Evolutionary conservation across 2,113 vertebrate genomes (phyloP).

Genomic region (Perca schrenkii): DNA sequence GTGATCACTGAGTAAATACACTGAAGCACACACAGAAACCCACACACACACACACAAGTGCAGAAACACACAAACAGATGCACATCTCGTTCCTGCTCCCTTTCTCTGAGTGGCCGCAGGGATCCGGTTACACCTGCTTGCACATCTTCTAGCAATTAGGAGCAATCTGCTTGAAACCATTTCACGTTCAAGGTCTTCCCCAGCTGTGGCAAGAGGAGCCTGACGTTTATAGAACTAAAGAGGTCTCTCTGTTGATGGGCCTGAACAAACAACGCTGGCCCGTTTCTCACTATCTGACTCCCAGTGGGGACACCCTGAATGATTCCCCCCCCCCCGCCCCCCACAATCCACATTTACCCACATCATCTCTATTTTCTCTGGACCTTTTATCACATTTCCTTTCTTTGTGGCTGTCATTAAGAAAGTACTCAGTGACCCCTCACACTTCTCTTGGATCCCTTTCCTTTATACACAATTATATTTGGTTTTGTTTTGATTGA

Average conservation of each 20-base stretch:
- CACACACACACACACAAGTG: slow-evolving; percentile 10
- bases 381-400: slow-evolving; percentile 3
- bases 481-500: background rate
- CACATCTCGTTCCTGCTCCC: slow-evolving; percentile 80
- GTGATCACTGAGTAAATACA: slow-evolving; percentile 91
- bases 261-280: slow-evolving; percentile 58
- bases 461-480: background rate
- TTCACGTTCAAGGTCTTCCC: slow-evolving; percentile 92
- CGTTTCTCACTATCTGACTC: slow-evolving; percentile 40
- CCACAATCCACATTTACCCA: slow-evolving; percentile 6
- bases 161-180: slow-evolving; percentile 92
- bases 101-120: slow-evolving; percentile 83
- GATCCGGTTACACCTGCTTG: slow-evolving; percentile 94
- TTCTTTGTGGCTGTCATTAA: slow-evolving; percentile 20
- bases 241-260: slow-evolving; percentile 56
- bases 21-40: slow-evolving; percentile 72
- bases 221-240: slow-evolving; percentile 72
- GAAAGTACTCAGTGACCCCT: slow-evolving; percentile 4
- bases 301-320: slow-evolving; percentile 25
- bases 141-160: slow-evolving; percentile 97
- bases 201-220: slow-evolving; percentile 86
- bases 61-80: slow-evolving; percentile 74
- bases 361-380: slow-evolving; percentile 13
- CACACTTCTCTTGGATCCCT: background rate
- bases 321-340: slow-evolving; percentile 13